Percentiles rank a stretch among this genome's conserved stretches.
Conservation (phyloP, 2,113 vertebrate genomes). For the Seriola dumerili region DNA sequence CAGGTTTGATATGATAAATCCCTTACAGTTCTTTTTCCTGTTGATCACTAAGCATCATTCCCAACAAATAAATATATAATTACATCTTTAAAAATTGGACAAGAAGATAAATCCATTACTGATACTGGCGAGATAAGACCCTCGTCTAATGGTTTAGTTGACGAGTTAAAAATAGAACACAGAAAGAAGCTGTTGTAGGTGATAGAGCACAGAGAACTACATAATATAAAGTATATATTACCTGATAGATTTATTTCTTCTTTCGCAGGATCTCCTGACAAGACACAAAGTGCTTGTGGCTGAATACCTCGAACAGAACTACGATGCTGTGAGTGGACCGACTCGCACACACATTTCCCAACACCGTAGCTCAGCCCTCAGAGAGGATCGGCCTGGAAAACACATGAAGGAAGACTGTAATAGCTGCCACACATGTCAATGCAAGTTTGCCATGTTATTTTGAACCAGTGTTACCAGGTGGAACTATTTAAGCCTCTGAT, state of each 20-base stretch:
- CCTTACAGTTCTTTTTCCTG: too few relatives aligned
- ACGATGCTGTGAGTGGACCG: constrained; percentile 89
- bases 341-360: background rate
- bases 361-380: background rate
- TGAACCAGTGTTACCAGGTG: background rate
- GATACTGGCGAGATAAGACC: too few relatives aligned
- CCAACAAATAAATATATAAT: too few relatives aligned
- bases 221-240: background rate
- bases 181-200: background rate
- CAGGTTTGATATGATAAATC: too few relatives aligned
- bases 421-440: background rate
- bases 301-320: constrained; percentile 95
- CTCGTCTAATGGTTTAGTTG: too few relatives aligned
- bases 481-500: background rate
- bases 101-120: too few relatives aligned
- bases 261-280: constrained; percentile 92
- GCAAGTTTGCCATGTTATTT: constrained; percentile 1
- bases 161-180: background rate
- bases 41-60: too few relatives aligned
- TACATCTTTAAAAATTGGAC: too few relatives aligned
- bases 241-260: constrained; percentile 6
- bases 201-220: background rate
- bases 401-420: background rate
- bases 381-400: background rate
- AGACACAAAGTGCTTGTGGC: constrained; percentile 96